Base-by-base conservation (phyloP, 1,140 invertebrate species). In the Pteromalus puparum region DNA sequence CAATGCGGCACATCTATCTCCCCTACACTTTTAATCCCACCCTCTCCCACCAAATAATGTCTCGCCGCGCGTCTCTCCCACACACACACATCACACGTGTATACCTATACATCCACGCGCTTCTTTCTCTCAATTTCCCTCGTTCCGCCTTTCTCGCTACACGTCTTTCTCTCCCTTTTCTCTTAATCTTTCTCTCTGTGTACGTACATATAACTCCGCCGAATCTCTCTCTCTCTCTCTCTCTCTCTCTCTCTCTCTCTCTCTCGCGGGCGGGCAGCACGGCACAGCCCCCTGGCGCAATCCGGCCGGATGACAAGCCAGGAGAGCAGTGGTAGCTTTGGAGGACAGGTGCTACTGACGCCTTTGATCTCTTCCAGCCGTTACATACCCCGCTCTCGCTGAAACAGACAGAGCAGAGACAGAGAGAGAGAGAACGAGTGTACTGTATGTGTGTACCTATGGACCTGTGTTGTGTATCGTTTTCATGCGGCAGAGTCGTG, bases 271-370 rank as follows among this genome's bases (percentile, higher is more conserved):
- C 61, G 81, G 87, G 84, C 85, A 86, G 87, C 89, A 87, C 9
- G 10, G 53, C 53, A 61, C 18, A 61, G 53, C 53, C 87, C 88
- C 82, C 86, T 90, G 90, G 89, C 89, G 88, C 88, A 92, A 91
- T 91, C 89, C 90, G 87, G 87, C 87, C 86, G 89, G 90, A 92
- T 92, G 91, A 92, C 92, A 92, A 90, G 90, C 90, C 89, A 87
- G 88, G 90, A 89, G 91, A 83, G 74, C 61, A 73, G 26, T 46
- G 42, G 53, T 15, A 28, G 46, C 48, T 88, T 91, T 92, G 89
- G 89, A 92, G 91, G 92, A 92, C 92, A 93, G 92, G 92, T 93
- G 92, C 92, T 92, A 92, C 91, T 93, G 92, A 93, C 92, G 92
- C 92, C 92, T 93, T 93, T 93, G 92, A 93, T 93, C 92, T 93